phyloP scores from a whole-genome alignment of 2,888 invertebrate species.

The Amitus sp. region DNA sequence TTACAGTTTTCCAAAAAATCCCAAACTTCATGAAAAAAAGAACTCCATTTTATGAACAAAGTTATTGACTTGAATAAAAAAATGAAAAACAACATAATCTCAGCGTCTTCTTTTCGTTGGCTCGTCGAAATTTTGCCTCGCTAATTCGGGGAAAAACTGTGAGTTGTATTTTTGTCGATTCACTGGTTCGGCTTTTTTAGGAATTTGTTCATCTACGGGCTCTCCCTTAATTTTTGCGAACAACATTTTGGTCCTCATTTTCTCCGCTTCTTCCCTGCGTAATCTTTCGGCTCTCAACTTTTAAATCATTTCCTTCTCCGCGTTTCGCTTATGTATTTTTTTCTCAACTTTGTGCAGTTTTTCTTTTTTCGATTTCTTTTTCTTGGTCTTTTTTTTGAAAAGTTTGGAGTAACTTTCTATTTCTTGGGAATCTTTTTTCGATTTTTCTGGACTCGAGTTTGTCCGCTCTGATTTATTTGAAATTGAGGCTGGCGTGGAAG shows the following conservation, averaged over 20 bases:
- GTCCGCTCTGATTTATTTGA: conserved; percentile 14
- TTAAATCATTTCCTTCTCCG: conserved; percentile 67
- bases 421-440: not conserved
- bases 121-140: conserved; percentile 75
- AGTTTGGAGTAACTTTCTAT: not conserved
- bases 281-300: conserved; percentile 81
- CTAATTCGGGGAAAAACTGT: conserved; percentile 93
- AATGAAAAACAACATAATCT: not conserved
- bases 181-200: conserved; percentile 55
- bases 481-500: not conserved
- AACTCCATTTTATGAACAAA: too few species aligned
- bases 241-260: conserved; percentile 75
- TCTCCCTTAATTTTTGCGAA: conserved; percentile 76
- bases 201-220: conserved; percentile 48
- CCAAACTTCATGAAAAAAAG: too few species aligned
- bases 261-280: conserved; percentile 83
- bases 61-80: too few species aligned
- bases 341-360: conserved; percentile 54
- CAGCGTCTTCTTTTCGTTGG: not conserved
- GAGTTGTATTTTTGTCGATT: conserved; percentile 90
- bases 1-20: too few species aligned
- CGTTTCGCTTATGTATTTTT: conserved; percentile 13
- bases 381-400: conserved; percentile 33
- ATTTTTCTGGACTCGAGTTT: not conserved
- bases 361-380: conserved; percentile 44